Evolutionary conservation across 2,797 vertebrate species (phyloP).

Genomic region (Cossypha heuglini): DNA sequence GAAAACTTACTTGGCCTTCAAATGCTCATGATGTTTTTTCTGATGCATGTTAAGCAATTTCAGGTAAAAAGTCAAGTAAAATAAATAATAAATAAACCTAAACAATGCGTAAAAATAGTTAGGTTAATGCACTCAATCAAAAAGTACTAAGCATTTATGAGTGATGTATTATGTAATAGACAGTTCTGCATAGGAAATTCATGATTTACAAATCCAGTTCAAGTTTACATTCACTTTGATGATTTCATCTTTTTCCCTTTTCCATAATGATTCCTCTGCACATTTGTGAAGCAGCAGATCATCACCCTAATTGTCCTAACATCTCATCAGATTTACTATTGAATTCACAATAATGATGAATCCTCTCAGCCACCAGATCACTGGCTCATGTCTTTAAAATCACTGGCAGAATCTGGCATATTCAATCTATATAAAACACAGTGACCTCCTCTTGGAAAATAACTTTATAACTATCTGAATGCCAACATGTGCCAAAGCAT

Average conservation of each 20-base stretch:
- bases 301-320: background rate
- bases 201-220: background rate
- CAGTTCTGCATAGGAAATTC: background rate
- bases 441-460: background rate
- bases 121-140: background rate
- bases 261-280: background rate
- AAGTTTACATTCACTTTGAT: constrained; percentile 6
- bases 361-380: background rate
- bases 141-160: background rate
- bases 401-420: background rate
- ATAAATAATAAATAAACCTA: background rate
- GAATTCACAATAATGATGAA: background rate
- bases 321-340: background rate
- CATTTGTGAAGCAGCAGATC: background rate
- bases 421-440: background rate
- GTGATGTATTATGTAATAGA: background rate
- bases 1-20: background rate
- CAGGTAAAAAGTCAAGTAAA: background rate
- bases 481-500: background rate
- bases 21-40: background rate
- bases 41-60: background rate
- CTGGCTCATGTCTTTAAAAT: background rate
- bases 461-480: background rate
- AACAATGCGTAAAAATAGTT: background rate
- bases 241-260: background rate